Base-by-base conservation (phyloP, 2,113 vertebrate genomes). In the Siphamia tubifer region DNA sequence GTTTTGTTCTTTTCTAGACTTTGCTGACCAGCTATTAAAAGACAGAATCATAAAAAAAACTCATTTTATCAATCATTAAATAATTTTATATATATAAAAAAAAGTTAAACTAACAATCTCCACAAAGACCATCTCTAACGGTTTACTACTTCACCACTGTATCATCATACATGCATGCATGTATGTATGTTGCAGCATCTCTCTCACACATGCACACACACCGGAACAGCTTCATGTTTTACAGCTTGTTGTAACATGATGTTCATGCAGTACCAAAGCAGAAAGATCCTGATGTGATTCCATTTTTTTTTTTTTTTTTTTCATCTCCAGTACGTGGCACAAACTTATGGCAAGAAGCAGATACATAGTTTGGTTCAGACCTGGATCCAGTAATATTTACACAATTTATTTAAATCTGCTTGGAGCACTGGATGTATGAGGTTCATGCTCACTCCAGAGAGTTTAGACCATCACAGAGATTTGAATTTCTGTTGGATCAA, bases 71-170 rank as follows among this genome's bases (percentile, higher is more conserved):
- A 31, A 64, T 79, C 77, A 82, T 91, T 92, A 92, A 92, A 93
- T 92, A 81, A 84, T 79, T 83, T 77, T 8, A 88, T 90, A 86
- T 80, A 90, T 90, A 90, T 89, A 89, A 86, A 86, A 79, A 90
- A 90, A 90, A 89, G 77, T 86, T 89, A 86, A 87, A 54, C 27
- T 47, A 52, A 69, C 56, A 55, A 48, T 68, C 54, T 68, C 31
- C 34, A 40, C 34, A 28, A 81, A 81, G 68, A 27, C 68, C 64
- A 30, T 70, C 40, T 25, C 40, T 36, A 67, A 65, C 4, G 34
- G 5, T 48, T 40, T 47, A 79, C 83, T 61, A 54, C 58, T 47
- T 42, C 28, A 70, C 40, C 58, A 11, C 42, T 49, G 15, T 43
- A 15, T 11, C 24, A 32, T 17, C 49, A 43, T 0, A 55, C 62